These are phyloP conservation scores for Cinclus cinclus DNA, from an alignment of 2,113 vertebrate species.

Conservation along the genomic window DNA sequence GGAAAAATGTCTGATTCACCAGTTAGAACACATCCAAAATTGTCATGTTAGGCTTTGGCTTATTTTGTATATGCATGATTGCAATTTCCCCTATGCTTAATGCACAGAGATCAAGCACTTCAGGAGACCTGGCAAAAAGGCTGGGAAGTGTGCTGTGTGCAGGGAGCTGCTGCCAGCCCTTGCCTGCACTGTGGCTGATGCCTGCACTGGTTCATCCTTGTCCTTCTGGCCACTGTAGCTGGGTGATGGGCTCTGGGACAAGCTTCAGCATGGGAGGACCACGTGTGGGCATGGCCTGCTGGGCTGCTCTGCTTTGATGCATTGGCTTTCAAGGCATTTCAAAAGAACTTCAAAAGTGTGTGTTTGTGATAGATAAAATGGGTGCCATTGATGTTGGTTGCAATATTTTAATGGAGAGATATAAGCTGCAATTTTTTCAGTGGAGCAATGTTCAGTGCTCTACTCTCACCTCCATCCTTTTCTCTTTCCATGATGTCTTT, in stretches of 20 bases:
- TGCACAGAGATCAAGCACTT: background rate
- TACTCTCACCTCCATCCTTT: background rate
- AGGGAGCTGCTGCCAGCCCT: fast-evolving
- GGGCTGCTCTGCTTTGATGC: background rate
- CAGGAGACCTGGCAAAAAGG: background rate
- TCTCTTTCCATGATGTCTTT: fast-evolving
- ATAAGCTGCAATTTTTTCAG: background rate
- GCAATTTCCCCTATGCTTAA: background rate
- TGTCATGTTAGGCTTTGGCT: background rate
- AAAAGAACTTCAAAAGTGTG: background rate
- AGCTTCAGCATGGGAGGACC: fast-evolving
- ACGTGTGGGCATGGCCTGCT: fast-evolving
- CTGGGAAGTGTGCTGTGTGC: fast-evolving
- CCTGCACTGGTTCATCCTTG: fast-evolving
- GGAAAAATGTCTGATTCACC: background rate
- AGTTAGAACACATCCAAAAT: background rate
- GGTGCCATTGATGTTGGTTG: background rate
- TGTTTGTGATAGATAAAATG: background rate
- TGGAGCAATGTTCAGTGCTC: fast-evolving
- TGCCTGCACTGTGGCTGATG: fast-evolving
- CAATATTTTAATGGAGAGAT: background rate
- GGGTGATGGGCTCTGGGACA: fast-evolving
- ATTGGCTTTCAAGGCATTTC: background rate
- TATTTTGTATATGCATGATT: background rate
- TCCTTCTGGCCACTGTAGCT: fast-evolving